Conservation (phyloP, 2,113 vertebrate species). For the Microcebus lehilahytsara region DNA sequence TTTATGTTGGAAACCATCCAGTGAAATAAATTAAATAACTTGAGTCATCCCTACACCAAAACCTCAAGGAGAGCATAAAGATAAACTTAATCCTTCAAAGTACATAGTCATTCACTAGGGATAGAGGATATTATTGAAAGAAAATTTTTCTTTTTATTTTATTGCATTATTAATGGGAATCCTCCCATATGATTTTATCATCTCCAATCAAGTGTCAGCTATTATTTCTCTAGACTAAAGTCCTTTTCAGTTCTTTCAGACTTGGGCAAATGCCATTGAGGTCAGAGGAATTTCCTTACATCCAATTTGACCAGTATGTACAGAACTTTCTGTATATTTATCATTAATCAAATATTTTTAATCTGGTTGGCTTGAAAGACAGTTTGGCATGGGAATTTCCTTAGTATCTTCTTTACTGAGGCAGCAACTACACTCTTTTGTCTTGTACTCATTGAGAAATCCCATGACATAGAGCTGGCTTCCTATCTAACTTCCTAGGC, state of each 20-base stretch:
- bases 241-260: background rate
- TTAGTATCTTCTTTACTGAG: background rate
- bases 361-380: background rate
- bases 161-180: background rate
- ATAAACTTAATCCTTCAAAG: conserved; percentile 13
- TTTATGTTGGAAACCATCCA: background rate
- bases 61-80: background rate
- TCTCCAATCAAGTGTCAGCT: conserved; percentile 33
- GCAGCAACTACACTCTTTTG: background rate
- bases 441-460: background rate
- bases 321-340: background rate
- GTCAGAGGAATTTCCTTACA: conserved; percentile 25
- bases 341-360: conserved; percentile 32
- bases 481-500: background rate
- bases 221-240: conserved; percentile 20
- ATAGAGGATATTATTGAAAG: background rate
- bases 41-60: background rate
- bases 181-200: background rate
- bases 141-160: conserved; percentile 11
- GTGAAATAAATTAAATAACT: conserved; percentile 25
- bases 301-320: background rate
- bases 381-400: background rate
- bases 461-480: background rate
- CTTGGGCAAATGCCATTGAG: background rate
- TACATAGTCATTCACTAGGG: background rate